Evolutionary conservation across 2,797 vertebrate genomes (phyloP).

Genomic region (Bradypodion ventrale): DNA sequence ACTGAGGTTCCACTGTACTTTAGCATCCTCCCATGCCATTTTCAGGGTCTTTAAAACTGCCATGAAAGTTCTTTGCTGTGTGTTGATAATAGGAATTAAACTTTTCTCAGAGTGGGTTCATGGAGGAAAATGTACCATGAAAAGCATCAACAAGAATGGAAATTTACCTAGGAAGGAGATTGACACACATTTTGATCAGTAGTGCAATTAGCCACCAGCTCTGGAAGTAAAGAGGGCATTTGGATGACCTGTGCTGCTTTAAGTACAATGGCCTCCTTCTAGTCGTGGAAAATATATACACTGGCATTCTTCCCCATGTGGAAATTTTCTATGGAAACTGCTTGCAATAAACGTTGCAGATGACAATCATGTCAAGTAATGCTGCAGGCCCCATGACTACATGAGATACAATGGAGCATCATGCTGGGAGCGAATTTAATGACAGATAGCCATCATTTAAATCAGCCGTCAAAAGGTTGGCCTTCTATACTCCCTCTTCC

Average conservation of each 20-base stretch:
- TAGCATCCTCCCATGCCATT: too few species aligned
- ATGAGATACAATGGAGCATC: background rate
- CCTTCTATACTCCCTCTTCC: too few species aligned
- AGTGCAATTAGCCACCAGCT: background rate
- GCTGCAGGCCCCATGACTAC: background rate
- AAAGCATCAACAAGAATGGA: background rate
- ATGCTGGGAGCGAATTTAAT: background rate
- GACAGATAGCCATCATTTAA: background rate
- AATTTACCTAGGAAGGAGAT: background rate
- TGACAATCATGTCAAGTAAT: accelerated
- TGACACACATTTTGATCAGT: background rate
- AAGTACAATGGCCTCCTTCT: slow-evolving; percentile 24
- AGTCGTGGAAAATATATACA: slow-evolving; percentile 61
- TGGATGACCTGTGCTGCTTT: slow-evolving; percentile 34
- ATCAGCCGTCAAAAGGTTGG: background rate
- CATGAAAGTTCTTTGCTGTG: too few species aligned
- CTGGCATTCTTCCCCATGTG: background rate
- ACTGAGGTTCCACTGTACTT: too few species aligned
- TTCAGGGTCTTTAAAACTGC: too few species aligned
- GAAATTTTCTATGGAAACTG: slow-evolving; percentile 62
- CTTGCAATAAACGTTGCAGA: accelerated
- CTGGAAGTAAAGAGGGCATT: background rate
- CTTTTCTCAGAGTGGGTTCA: too few species aligned
- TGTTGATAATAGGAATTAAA: too few species aligned
- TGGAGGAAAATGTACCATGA: background rate